Evolutionary conservation across 2,888 invertebrate genomes (phyloP).

Genomic region (Acleris sparsana): DNA sequence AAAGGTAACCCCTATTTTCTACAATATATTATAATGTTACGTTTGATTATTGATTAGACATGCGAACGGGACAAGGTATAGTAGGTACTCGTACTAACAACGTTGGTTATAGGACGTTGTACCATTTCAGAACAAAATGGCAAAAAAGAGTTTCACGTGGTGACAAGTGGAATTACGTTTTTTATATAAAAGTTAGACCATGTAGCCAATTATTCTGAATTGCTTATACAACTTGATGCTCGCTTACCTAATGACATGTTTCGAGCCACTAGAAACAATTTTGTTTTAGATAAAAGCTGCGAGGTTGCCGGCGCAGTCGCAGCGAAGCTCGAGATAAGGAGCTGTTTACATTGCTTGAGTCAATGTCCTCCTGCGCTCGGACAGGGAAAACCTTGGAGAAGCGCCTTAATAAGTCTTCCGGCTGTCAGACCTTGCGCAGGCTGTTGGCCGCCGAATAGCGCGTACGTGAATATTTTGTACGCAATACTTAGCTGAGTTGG

Average conservation of each 20-base stretch:
- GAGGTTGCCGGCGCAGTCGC: conserved; percentile 61
- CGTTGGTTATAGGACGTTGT: too few species aligned
- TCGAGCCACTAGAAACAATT: conserved; percentile 54
- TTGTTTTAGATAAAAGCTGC: conserved; percentile 78
- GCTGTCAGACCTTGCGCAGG: conserved; percentile 53
- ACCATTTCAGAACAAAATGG: too few species aligned
- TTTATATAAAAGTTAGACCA: too few species aligned
- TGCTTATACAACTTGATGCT: conserved; percentile 6
- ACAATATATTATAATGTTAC: too few species aligned
- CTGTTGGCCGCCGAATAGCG: conserved; percentile 58
- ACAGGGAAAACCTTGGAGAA: conserved; percentile 80
- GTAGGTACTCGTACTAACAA: too few species aligned
- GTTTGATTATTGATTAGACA: too few species aligned
- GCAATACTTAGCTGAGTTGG: conserved; percentile 26
- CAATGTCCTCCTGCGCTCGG: conserved; percentile 76
- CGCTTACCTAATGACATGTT: conserved; percentile 18
- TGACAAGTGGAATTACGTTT: too few species aligned
- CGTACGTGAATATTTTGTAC: conserved; percentile 33
- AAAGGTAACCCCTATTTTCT: too few species aligned
- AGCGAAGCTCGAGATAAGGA: conserved; percentile 77
- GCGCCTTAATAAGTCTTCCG: conserved; percentile 62
- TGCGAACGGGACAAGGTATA: too few species aligned
- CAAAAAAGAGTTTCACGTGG: too few species aligned
- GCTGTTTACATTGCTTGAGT: conserved; percentile 83
- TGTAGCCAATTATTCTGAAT: too few species aligned